phyloP scores from a whole-genome alignment of 2,888 invertebrate genomes.

The Hymenopus coronatus region DNA sequence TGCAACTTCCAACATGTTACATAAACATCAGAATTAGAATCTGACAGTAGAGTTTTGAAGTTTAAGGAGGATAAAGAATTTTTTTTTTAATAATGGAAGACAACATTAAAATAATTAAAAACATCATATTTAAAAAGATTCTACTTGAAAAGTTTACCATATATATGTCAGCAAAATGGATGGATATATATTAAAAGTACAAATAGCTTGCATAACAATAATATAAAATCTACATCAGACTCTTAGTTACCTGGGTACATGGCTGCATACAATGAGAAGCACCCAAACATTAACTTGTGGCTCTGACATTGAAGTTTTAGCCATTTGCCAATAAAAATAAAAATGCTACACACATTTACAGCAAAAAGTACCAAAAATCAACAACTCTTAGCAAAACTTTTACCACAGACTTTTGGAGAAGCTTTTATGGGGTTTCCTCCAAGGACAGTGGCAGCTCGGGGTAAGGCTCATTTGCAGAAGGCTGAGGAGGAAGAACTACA shows the following conservation, averaged over 20 bases:
- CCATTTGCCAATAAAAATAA: not conserved
- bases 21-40: not conserved
- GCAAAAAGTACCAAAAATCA: not conserved
- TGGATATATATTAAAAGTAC: not conserved
- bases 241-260: not conserved
- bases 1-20: not conserved
- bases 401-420: not conserved
- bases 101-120: not conserved
- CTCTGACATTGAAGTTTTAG: not conserved
- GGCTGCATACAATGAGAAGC: not conserved
- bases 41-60: not conserved
- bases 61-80: not conserved
- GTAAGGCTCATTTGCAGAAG: constrained; percentile 33
- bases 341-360: not conserved
- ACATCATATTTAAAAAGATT: not conserved
- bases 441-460: constrained; percentile 32
- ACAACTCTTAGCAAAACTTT: not conserved
- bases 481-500: constrained; percentile 28
- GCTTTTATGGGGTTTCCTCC: constrained; percentile 30
- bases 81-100: not conserved
- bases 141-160: not conserved
- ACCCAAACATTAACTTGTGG: not conserved
- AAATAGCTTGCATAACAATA: not conserved
- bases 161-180: not conserved
- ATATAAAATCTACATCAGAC: not conserved